Evolutionary conservation across 2,797 vertebrate species (phyloP).

Genomic region (Champsocephalus gunnari): DNA sequence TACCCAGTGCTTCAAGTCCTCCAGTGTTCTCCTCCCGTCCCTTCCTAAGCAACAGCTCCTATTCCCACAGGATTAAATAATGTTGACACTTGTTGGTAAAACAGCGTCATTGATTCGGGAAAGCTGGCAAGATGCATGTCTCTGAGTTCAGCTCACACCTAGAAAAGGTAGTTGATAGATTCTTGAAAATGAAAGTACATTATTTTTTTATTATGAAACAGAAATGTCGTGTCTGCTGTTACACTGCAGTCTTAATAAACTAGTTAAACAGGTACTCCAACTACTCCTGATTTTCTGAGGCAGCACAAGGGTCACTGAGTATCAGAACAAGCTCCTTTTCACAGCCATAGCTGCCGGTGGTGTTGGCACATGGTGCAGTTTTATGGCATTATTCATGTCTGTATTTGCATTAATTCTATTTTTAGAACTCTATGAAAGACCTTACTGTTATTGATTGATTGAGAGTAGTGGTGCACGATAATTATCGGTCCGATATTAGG

Average conservation of each 20-base stretch:
- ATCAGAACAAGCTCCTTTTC: background rate
- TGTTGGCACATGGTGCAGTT: background rate
- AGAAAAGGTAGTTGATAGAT: background rate
- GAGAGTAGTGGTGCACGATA: too few relatives aligned
- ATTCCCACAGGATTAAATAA: constrained; percentile 57
- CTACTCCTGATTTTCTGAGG: constrained; percentile 4
- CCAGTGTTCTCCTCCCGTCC: constrained; percentile 52
- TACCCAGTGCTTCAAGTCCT: constrained; percentile 45
- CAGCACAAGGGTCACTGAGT: constrained; percentile 11
- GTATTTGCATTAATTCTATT: too few relatives aligned
- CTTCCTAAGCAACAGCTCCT: constrained; percentile 47
- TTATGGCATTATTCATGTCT: background rate
- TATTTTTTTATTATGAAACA: background rate
- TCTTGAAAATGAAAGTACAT: background rate
- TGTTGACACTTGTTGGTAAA: constrained; percentile 56
- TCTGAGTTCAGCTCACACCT: background rate
- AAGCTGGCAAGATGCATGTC: constrained; percentile 18
- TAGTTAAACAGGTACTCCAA: too few relatives aligned
- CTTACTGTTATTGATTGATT: background rate
- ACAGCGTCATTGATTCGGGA: constrained; percentile 60
- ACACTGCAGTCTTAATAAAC: background rate
- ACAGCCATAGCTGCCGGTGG: background rate
- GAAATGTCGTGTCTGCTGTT: background rate
- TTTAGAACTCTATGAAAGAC: background rate
- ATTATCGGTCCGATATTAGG: too few relatives aligned